Percentiles rank a stretch among this genome's conserved stretches.
Conservation (phyloP, 2,888 invertebrate genomes). For the Limenitis camilla region DNA sequence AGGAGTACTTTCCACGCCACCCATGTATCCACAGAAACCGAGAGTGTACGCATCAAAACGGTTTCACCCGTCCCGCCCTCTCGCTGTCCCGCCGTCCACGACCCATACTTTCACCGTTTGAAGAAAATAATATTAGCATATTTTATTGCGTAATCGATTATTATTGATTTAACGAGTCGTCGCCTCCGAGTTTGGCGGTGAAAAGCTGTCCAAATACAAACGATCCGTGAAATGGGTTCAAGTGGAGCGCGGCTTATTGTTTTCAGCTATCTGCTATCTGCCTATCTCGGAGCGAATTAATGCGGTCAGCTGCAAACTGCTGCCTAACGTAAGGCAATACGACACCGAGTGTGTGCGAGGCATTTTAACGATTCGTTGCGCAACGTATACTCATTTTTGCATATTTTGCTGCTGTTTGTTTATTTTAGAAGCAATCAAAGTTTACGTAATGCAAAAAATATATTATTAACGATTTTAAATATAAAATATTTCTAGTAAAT, state of each 20-base stretch:
- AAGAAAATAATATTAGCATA: constrained; percentile 43
- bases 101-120: constrained; percentile 48
- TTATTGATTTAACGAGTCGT: constrained; percentile 22
- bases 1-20: constrained; percentile 31
- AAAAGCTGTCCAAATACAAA: constrained; percentile 3
- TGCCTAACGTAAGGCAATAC: neutral
- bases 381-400: neutral
- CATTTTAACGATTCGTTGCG: constrained; percentile 6
- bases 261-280: neutral
- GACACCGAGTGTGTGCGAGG: neutral
- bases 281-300: neutral
- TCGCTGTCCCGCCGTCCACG: neutral
- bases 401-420: neutral
- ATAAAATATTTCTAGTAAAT: no score
- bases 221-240: constrained; percentile 16
- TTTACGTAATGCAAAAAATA: constrained; percentile 1
- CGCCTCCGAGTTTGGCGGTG: neutral
- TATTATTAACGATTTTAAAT: no score
- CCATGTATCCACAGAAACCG: constrained; percentile 42
- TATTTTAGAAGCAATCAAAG: neutral
- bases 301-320: neutral
- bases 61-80: constrained; percentile 27
- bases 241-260: constrained; percentile 20
- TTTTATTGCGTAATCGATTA: constrained; percentile 34
- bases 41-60: constrained; percentile 36